phyloP scores from a whole-genome alignment of 2,797 vertebrate species.

The Peromyscus eremicus region DNA sequence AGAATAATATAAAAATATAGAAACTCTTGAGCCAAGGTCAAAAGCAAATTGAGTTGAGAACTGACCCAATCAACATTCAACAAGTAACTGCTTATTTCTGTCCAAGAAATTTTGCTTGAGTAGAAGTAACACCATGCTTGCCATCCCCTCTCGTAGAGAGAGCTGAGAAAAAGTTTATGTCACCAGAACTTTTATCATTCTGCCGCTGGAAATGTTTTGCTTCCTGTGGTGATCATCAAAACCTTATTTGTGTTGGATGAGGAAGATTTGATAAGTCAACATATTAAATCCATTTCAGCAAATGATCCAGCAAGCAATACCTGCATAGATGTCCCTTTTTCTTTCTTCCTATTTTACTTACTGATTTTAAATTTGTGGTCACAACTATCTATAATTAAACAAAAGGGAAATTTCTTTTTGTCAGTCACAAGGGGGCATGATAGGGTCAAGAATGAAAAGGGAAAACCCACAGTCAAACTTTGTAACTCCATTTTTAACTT shows the following conservation, averaged over 20 bases:
- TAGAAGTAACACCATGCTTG: neutral
- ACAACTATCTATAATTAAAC: neutral
- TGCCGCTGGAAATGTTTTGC: neutral
- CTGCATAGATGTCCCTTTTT: neutral
- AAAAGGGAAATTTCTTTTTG: constrained; percentile 31
- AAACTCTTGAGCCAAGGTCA: constrained; percentile 35
- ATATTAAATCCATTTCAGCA: constrained; percentile 2
- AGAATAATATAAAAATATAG: constrained; percentile 21
- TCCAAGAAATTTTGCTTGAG: neutral
- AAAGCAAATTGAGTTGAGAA: constrained; percentile 46
- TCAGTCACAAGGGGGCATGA: constrained; percentile 77
- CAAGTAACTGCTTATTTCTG: neutral
- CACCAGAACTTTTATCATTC: neutral
- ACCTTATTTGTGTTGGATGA: neutral
- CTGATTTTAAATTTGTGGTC: neutral
- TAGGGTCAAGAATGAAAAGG: constrained; percentile 65
- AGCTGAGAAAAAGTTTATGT: neutral
- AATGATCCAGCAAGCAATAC: neutral
- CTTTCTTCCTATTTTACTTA: neutral
- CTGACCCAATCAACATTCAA: neutral
- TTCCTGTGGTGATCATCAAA: neutral
- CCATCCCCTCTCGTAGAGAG: neutral
- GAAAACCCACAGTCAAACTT: neutral
- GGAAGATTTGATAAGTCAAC: neutral
- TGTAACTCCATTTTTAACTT: neutral